Base-by-base conservation (phyloP, 2,888 invertebrate species). In the Apamea crenata region DNA sequence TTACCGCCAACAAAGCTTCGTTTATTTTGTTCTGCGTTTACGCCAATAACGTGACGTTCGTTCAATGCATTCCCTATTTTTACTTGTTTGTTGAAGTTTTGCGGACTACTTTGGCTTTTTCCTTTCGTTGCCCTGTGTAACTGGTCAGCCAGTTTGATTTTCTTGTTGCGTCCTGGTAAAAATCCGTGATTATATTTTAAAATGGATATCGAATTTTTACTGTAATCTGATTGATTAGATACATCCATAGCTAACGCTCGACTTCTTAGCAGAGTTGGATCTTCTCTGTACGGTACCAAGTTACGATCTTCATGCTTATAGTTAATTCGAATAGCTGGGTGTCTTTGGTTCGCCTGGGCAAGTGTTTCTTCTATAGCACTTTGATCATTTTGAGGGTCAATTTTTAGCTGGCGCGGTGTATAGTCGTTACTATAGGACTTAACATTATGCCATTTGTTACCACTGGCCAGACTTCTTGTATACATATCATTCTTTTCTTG, bases 11-110 rank as follows among this genome's bases (percentile, higher is more conserved):
- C 81, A 84, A 96, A 96, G 90, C 95, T 96, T 77, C 88, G 89
- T 82, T 93, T 94, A 67, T 94, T 95, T 61, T 95, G 90, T 76
- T 93, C 91, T 72, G 92, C 93, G 73, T 93, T 93, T 25, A 81
- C 70, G 2, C 95, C 95, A 74, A 96, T 93, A 16, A 95, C 87
- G 32, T 91, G 86, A 2, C 89, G 92, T 88, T 97, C 96, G 84
- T 96, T 96, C 73, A 97, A 91, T 18, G 95, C 95, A 81, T 96
- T 96, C 0, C 96, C 96, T 81, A 96, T 90, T 91, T 96, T 97
- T 0, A 96, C 91, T n/a, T 93, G 91, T 81, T 94, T 94, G 73
- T 95, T 86, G 83, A 96, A 96, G 83, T 85, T 88, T 82, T 90
- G 89, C 7, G 32, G 77, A 36, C 53, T 83, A 59, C 47, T 82